Conservation (phyloP, 2,797 vertebrate genomes). For the Gambelia wislizenii region DNA sequence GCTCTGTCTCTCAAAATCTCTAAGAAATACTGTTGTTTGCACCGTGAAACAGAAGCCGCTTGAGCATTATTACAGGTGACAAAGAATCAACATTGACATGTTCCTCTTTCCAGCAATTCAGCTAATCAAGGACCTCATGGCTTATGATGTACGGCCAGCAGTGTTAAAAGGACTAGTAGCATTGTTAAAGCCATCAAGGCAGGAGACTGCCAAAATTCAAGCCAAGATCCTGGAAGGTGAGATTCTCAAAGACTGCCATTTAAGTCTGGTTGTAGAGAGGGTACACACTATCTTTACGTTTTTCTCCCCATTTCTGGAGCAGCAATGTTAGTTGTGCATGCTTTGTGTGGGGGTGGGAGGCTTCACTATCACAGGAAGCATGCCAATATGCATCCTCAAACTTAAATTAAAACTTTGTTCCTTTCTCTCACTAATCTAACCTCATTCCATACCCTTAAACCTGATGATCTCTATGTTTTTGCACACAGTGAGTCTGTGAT, state of each 20-base stretch:
- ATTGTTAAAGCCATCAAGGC: conserved; percentile 76
- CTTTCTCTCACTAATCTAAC: background rate
- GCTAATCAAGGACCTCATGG: conserved; percentile 81
- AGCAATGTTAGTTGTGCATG: background rate
- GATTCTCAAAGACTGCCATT: background rate
- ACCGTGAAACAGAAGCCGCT: background rate
- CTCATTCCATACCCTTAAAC: background rate
- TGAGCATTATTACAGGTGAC: background rate
- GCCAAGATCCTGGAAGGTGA: conserved; percentile 76
- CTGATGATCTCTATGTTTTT: background rate
- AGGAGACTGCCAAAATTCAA: conserved; percentile 16
- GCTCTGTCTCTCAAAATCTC: background rate
- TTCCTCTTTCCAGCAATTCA: conserved; percentile 76
- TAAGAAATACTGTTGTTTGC: background rate
- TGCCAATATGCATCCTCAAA: background rate
- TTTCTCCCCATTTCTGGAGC: background rate
- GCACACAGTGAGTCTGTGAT: background rate
- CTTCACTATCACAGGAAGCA: background rate
- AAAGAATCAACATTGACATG: background rate
- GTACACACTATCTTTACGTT: background rate
- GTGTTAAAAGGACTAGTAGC: conserved; percentile 82
- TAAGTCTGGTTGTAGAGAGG: background rate
- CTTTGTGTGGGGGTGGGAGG: background rate
- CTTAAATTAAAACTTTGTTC: background rate
- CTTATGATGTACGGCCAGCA: conserved; percentile 70